Percentiles rank a stretch among this genome's conserved stretches.
Evolutionary conservation across 2,888 invertebrate species (phyloP).

Genomic region (Coronaproctus castanopsis): DNA sequence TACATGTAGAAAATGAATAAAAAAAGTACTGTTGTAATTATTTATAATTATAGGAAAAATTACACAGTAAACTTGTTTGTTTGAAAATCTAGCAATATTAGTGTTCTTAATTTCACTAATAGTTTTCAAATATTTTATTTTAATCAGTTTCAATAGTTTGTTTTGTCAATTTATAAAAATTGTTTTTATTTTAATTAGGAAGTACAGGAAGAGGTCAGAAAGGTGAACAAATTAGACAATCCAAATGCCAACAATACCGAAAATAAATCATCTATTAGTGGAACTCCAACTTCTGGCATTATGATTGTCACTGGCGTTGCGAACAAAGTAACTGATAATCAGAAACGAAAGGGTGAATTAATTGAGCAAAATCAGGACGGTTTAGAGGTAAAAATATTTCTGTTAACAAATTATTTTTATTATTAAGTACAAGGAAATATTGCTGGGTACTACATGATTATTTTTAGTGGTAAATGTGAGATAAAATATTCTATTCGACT

Average conservation of each 20-base stretch:
- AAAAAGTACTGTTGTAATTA: too few species aligned
- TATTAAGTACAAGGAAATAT: not conserved
- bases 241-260: slow-evolving; percentile 28
- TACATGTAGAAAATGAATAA: too few species aligned
- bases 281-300: slow-evolving; percentile 32
- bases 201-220: slow-evolving; percentile 59
- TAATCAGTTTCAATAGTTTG: too few species aligned
- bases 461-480: not conserved
- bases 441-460: not conserved
- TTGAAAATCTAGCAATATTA: too few species aligned
- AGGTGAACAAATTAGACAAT: slow-evolving; percentile 51
- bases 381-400: slow-evolving; percentile 35
- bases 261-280: slow-evolving; percentile 28
- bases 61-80: too few species aligned
- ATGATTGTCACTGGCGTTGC: slow-evolving; percentile 69
- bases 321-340: slow-evolving; percentile 42
- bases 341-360: slow-evolving; percentile 82
- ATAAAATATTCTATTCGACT: not conserved
- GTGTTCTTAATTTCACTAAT: not conserved
- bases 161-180: too few species aligned
- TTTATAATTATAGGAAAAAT: too few species aligned
- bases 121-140: too few species aligned
- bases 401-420: not conserved
- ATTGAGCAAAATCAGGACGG: slow-evolving; percentile 98
- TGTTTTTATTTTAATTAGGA: slow-evolving; percentile 25